Conservation (phyloP, 1,140 invertebrate genomes). For the Drosophila teissieri region DNA sequence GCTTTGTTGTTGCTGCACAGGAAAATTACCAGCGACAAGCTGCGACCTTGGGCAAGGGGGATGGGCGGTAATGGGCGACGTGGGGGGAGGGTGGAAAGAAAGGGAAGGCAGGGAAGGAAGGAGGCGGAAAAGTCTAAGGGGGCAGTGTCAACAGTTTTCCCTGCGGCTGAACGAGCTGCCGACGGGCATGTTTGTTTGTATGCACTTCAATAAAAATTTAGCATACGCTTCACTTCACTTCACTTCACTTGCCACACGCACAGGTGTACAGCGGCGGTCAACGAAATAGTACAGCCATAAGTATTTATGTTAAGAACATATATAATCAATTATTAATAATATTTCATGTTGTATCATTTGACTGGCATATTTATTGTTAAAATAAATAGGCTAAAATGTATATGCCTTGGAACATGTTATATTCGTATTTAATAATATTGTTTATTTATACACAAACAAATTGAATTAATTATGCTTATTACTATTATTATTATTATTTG, state of each 20-base stretch:
- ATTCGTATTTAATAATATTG: no score
- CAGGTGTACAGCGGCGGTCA: neutral
- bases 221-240: constrained; percentile 74
- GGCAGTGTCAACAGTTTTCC: constrained; percentile 53
- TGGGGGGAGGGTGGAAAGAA: neutral
- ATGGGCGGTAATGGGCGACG: neutral
- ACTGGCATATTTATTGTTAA: no score
- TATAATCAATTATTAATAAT: no score
- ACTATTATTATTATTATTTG: no score
- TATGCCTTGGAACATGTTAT: no score
- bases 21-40: constrained; percentile 60
- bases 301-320: no score
- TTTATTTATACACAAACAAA: no score
- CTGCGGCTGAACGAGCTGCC: constrained; percentile 49
- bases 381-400: no score
- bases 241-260: constrained; percentile 71
- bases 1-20: constrained; percentile 26
- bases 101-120: neutral
- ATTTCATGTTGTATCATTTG: neutral
- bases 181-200: constrained; percentile 69
- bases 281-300: neutral
- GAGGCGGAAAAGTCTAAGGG: constrained; percentile 22
- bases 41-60: neutral
- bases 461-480: neutral
- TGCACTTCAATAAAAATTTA: constrained; percentile 80